Conservation (phyloP, 2,113 vertebrate genomes). For the Cheilinus undulatus region DNA sequence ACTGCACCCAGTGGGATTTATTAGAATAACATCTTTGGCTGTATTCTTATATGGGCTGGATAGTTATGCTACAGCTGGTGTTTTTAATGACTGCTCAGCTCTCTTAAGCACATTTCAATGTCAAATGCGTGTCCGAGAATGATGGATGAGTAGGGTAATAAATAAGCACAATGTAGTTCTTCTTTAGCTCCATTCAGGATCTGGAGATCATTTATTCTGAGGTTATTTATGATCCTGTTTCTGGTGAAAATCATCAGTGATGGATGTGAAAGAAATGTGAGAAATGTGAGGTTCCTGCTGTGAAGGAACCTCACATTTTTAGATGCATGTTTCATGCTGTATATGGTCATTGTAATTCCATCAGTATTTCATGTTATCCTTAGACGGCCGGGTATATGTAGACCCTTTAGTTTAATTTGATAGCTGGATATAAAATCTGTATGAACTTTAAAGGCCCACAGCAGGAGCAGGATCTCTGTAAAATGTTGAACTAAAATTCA, state of each 20-base stretch:
- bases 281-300: neutral
- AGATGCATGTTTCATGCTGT: neutral
- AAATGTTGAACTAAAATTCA: neutral
- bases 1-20: slow-evolving; percentile 23
- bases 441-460: neutral
- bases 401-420: neutral
- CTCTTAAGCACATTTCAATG: neutral
- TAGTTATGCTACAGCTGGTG: slow-evolving; percentile 13
- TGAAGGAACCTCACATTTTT: slow-evolving; percentile 18
- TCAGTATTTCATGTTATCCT: neutral
- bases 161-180: neutral
- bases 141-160: slow-evolving; percentile 31
- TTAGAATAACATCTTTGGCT: slow-evolving; percentile 24
- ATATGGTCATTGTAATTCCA: neutral
- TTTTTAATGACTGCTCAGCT: slow-evolving; percentile 21
- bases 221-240: slow-evolving; percentile 28
- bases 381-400: neutral
- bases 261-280: neutral
- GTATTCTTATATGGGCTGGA: neutral
- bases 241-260: slow-evolving; percentile 11
- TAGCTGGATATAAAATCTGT: neutral
- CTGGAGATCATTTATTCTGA: neutral
- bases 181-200: slow-evolving; percentile 8
- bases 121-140: slow-evolving; percentile 5
- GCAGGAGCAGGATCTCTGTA: neutral